phyloP scores from a whole-genome alignment of 1,140 invertebrate species.

The Stegodyphus mimosarum region DNA sequence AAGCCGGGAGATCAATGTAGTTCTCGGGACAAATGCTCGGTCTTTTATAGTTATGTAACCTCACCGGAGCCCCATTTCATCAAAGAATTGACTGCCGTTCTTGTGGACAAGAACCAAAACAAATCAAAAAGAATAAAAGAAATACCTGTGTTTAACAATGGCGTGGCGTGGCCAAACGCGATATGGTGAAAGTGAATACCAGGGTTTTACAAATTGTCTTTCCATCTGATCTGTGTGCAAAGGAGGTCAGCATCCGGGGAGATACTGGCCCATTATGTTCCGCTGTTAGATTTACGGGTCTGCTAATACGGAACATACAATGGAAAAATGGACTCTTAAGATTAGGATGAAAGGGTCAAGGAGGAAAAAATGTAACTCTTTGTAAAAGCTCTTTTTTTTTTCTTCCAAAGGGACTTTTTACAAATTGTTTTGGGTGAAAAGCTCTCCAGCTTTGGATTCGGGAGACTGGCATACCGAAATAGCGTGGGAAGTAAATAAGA shows the following conservation, averaged over 20 bases:
- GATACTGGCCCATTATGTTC: constrained; percentile 26
- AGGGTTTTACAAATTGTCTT: constrained; percentile 56
- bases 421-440: constrained; percentile 31
- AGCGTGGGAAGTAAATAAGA: no score
- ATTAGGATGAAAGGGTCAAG: constrained; percentile 49
- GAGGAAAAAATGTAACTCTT: constrained; percentile 42
- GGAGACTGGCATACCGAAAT: no score
- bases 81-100: constrained; percentile 45
- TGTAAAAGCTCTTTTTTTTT: background rate
- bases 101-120: constrained; percentile 38
- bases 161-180: constrained; percentile 40
- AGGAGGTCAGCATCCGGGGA: constrained; percentile 44
- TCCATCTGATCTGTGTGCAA: constrained; percentile 42
- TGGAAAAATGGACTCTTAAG: constrained; percentile 36
- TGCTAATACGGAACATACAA: constrained; percentile 28
- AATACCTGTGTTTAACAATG: constrained; percentile 49
- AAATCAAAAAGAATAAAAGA: constrained; percentile 43
- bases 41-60: constrained; percentile 55
- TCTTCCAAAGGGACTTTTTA: constrained; percentile 7
- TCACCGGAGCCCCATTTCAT: background rate
- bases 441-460: no score
- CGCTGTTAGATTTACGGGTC: constrained; percentile 31
- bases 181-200: constrained; percentile 59
- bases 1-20: background rate
- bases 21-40: constrained; percentile 18